Base-by-base conservation (phyloP, 2,888 invertebrate species). In the Microctonus hyperodae region DNA sequence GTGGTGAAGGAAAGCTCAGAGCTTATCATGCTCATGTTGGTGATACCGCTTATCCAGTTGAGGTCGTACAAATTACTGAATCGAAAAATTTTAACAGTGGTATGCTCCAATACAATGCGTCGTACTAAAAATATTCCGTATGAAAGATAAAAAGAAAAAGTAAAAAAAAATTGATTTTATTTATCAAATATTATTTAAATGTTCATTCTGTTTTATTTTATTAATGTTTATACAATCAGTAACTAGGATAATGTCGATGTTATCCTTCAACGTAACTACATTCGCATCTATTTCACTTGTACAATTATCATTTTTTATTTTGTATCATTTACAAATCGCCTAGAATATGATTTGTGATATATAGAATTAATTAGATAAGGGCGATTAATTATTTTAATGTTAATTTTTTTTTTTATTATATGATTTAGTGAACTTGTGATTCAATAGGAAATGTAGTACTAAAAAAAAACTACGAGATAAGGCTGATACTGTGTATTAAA, bases 401-500 rank as follows among this genome's bases (percentile, higher is more conserved):
- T n/a, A n/a, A n/a, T n/a, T n/a, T n/a, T n/a, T n/a, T n/a, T n/a
- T n/a, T 25, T 64, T 25, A 20, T 68, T 70, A 50, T 71, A 70
- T 73, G 69, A 62, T 75, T 77, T 75, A 78, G 73, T 75, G 76
- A 77, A 78, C 74, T 75, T 76, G 76, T 78, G 78, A 79, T 79
- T 78, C 70, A 76, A 78, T 78, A 78, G 77, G 77, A 72, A 79
- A 79, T 78, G 76, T 78, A 78, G 74, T 69, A 74, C 69, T 68
- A 68, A 33, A 65, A n/a, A n/a, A n/a, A n/a, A 44, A 70, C 69
- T 69, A 75, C 71, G 71, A 72, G 66, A 78, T 77, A 81, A 81
- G 80, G 81, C 81, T 82, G 82, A 82, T 80, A 78, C 76, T 78
- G 74, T 77, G 78, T 79, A 79, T 77, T 78, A 77, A 72, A 72